These are phyloP conservation scores for Lagria hirta DNA, from an alignment of 2,888 invertebrate species.

Conservation along the genomic window DNA sequence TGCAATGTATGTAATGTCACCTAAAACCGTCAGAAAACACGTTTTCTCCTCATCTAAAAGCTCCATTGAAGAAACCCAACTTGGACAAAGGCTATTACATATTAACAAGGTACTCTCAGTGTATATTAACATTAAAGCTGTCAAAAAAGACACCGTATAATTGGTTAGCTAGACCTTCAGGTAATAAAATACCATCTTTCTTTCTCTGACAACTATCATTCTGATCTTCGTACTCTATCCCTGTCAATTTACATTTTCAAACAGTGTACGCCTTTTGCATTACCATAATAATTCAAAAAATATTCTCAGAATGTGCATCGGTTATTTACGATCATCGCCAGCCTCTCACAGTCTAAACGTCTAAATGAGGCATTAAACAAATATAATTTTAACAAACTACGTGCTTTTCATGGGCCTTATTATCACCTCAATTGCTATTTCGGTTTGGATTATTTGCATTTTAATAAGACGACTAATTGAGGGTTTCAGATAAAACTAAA, in stretches of 20 bases:
- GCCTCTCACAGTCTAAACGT: slow-evolving; percentile 43
- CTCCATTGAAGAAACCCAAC: slow-evolving; percentile 44
- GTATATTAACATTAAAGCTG: slow-evolving; percentile 56
- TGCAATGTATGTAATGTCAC: too few species aligned
- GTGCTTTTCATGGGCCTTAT: slow-evolving; percentile 42
- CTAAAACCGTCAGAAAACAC: too few species aligned
- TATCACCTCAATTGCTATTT: slow-evolving; percentile 32
- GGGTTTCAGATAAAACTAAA: too few species aligned
- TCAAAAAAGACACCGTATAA: slow-evolving; percentile 56
- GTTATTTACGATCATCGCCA: slow-evolving; percentile 22
- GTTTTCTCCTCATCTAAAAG: too few species aligned
- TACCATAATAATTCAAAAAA: slow-evolving; percentile 56
- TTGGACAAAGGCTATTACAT: slow-evolving; percentile 53
- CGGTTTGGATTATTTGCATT: too few species aligned
- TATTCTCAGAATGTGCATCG: slow-evolving; percentile 45
- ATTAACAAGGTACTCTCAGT: slow-evolving; percentile 55
- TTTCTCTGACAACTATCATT: slow-evolving; percentile 37
- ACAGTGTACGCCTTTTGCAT: slow-evolving; percentile 55
- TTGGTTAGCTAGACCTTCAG: slow-evolving; percentile 54
- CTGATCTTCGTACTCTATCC: slow-evolving; percentile 47
- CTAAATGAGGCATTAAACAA: slow-evolving; percentile 42
- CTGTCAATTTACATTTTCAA: slow-evolving; percentile 56
- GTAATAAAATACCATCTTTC: slow-evolving; percentile 51
- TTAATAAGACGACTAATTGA: too few species aligned
- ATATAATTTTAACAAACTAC: slow-evolving; percentile 41